Conservation (phyloP, 2,797 vertebrate species). For the Gambusia yucatana region DNA sequence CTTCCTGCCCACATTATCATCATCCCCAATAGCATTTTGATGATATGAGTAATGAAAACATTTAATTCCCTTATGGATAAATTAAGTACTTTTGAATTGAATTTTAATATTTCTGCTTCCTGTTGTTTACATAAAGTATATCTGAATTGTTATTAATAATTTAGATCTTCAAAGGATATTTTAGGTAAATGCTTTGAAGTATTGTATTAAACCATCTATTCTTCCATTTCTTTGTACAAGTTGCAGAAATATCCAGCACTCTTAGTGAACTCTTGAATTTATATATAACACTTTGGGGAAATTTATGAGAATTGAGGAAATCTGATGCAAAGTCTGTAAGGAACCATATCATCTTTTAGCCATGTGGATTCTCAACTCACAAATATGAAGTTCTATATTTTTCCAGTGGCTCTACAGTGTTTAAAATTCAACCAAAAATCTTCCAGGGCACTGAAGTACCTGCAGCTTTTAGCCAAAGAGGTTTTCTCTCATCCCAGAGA, state of each 20-base stretch:
- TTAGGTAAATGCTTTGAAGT: background rate
- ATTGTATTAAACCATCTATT: background rate
- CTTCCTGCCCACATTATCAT: no score
- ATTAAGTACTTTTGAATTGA: no score
- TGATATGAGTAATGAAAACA: no score
- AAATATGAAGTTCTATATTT: background rate
- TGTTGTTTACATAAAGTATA: background rate
- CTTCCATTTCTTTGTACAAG: background rate
- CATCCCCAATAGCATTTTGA: no score
- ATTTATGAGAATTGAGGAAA: background rate
- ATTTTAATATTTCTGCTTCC: background rate
- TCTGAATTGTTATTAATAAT: background rate
- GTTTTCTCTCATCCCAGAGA: constrained; percentile 25
- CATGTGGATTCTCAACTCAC: background rate
- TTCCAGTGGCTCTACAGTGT: background rate
- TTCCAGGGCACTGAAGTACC: constrained; percentile 89
- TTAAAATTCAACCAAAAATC: background rate
- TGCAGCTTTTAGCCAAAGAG: constrained; percentile 87
- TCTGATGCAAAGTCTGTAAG: background rate
- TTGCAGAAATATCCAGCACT: background rate
- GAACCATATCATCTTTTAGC: background rate
- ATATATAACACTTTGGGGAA: background rate
- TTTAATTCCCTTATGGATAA: no score
- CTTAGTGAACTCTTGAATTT: background rate
- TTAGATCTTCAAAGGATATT: background rate